Percentiles rank a stretch among this genome's conserved stretches.
These are phyloP conservation scores for Cephus cinctus DNA, from an alignment of 1,140 invertebrate genomes.

Conservation along the genomic window DNA sequence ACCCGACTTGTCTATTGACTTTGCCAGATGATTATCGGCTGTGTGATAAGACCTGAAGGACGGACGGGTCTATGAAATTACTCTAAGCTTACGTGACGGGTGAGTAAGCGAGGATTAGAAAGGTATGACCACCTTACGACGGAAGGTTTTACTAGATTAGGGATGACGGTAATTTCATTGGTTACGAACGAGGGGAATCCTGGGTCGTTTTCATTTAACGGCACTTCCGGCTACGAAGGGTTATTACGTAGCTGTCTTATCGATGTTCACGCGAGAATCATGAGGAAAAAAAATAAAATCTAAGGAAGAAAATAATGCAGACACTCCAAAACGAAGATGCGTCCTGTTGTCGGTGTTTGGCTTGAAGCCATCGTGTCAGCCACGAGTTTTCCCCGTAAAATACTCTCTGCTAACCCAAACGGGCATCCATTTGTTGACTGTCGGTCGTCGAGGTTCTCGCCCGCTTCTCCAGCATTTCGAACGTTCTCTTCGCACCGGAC, in stretches of 20 bases:
- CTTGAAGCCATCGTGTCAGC: no score
- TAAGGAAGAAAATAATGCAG: background rate
- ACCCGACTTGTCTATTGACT: no score
- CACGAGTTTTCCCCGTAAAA: conserved; percentile 38
- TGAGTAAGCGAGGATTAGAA: no score
- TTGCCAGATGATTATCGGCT: no score
- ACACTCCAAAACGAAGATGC: background rate
- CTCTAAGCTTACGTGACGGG: no score
- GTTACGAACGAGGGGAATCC: no score
- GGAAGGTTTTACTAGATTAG: conserved; percentile 3
- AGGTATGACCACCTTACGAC: no score
- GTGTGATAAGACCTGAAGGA: no score
- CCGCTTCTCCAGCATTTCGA: conserved; percentile 7
- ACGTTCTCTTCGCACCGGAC: conserved; percentile 5
- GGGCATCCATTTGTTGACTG: conserved; percentile 41
- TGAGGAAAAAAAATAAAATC: background rate
- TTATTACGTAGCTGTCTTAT: background rate
- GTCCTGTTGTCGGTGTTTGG: no score
- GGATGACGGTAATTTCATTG: conserved; percentile 29
- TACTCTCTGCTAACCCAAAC: conserved; percentile 39
- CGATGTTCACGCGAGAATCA: background rate
- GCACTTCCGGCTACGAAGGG: no score
- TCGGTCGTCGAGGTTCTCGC: conserved; percentile 15
- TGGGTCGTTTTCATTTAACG: no score
- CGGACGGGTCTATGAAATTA: no score